Evolutionary conservation across 1,140 invertebrate genomes (phyloP).

Genomic region (Drosophila setifemur): DNA sequence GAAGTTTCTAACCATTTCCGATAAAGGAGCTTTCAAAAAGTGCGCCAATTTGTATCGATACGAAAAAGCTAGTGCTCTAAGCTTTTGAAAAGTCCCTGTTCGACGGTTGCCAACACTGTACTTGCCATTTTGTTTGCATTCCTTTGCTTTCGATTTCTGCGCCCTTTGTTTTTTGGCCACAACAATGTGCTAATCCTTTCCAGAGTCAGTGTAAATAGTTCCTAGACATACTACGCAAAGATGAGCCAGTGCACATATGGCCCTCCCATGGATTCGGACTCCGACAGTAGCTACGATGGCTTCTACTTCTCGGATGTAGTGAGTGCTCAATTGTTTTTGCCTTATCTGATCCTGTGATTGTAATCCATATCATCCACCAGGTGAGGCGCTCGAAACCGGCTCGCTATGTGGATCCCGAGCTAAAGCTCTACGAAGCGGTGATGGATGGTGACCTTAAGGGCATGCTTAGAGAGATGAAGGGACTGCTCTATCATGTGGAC

Average conservation of each 20-base stretch:
- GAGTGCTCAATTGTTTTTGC: background rate
- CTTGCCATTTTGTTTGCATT: background rate
- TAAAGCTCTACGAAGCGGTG: constrained; percentile 42
- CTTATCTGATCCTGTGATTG: background rate
- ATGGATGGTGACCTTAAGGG: constrained; percentile 20
- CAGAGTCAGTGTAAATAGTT: too few species aligned
- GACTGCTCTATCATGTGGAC: constrained; percentile 31
- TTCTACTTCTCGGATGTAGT: constrained; percentile 66
- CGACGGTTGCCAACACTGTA: background rate
- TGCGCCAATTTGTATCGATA: background rate
- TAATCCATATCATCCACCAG: background rate
- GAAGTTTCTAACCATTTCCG: background rate
- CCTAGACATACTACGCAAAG: background rate
- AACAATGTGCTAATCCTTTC: constrained; percentile 8
- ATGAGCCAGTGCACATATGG: constrained; percentile 37
- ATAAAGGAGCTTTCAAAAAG: background rate
- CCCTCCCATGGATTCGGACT: constrained; percentile 61
- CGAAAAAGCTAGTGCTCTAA: background rate
- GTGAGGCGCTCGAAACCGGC: constrained; percentile 6
- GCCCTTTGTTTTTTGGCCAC: background rate
- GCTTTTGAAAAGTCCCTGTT: background rate
- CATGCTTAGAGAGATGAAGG: constrained; percentile 55
- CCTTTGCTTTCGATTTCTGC: constrained; percentile 8
- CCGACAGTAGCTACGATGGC: constrained; percentile 73
- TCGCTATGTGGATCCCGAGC: constrained; percentile 23